phyloP scores from a whole-genome alignment of 2,113 vertebrate genomes.

The Cheilinus undulatus region DNA sequence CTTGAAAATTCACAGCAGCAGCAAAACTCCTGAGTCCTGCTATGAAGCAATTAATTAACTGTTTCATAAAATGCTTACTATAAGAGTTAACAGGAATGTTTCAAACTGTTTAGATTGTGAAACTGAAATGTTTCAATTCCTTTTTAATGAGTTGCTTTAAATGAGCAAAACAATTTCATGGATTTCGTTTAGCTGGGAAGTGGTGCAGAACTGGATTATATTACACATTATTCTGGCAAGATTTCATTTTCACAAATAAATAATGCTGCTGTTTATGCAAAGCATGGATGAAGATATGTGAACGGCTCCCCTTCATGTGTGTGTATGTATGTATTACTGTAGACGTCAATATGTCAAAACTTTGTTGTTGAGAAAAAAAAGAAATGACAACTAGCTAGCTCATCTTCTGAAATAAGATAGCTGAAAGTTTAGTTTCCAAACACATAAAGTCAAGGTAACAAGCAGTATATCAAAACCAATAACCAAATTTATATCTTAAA shows the following conservation, averaged over 20 bases:
- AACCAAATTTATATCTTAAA: no score
- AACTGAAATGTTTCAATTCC: not conserved
- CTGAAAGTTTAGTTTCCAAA: no score
- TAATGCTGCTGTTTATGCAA: not conserved
- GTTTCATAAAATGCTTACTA: not conserved
- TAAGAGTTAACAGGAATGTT: not conserved
- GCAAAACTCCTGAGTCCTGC: not conserved
- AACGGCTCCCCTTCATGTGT: not conserved
- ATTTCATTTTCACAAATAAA: not conserved
- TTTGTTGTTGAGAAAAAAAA: no score
- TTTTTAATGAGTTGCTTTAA: not conserved
- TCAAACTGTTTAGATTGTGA: not conserved
- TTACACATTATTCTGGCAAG: not conserved
- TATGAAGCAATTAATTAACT: not conserved
- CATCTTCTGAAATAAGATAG: no score
- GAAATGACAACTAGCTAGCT: no score
- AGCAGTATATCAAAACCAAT: no score
- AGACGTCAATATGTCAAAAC: no score
- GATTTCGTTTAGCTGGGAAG: not conserved
- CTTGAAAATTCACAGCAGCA: constrained; percentile 31
- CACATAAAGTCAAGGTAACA: no score
- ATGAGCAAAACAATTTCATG: not conserved
- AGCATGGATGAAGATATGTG: not conserved
- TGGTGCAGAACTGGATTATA: not conserved
- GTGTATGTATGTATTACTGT: no score